Evolutionary conservation across 2,797 vertebrate species (phyloP).

Genomic region (Babyrousa celebensis): DNA sequence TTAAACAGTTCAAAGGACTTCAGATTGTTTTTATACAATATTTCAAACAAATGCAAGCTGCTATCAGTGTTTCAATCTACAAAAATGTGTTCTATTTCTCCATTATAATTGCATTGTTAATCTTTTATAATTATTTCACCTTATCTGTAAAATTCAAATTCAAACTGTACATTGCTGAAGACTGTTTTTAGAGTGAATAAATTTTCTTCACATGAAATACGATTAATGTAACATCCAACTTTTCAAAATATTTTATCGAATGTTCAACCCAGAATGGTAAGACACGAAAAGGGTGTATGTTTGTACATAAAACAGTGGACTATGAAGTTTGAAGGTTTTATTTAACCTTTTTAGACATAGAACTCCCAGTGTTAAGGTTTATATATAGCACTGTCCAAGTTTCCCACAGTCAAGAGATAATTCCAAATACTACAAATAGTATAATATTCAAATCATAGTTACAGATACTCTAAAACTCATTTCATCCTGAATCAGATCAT

Average conservation of each 20-base stretch:
- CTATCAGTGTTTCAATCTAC: background rate
- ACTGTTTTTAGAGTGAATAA: background rate
- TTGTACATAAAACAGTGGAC: background rate
- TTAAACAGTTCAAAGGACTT: background rate
- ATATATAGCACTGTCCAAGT: background rate
- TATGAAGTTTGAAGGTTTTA: background rate
- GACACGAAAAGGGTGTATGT: background rate
- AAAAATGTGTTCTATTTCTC: background rate
- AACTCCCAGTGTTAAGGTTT: background rate
- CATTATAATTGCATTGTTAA: background rate
- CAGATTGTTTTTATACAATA: background rate
- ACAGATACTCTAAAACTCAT: conserved; percentile 20
- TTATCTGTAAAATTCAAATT: background rate
- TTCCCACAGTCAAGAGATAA: background rate
- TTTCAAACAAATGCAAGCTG: conserved; percentile 1
- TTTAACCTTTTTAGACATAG: background rate
- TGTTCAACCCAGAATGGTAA: conserved; percentile 26
- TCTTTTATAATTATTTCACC: background rate
- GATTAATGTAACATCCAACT: conserved; percentile 4
- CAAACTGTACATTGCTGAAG: background rate
- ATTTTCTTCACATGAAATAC: conserved; percentile 42
- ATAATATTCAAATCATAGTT: conserved; percentile 24
- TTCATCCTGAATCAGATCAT: background rate
- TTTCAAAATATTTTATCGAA: conserved; percentile 57
- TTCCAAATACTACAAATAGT: conserved; percentile 15